Evolutionary conservation across 2,797 vertebrate species (phyloP).

Genomic region (Leuciscus waleckii): DNA sequence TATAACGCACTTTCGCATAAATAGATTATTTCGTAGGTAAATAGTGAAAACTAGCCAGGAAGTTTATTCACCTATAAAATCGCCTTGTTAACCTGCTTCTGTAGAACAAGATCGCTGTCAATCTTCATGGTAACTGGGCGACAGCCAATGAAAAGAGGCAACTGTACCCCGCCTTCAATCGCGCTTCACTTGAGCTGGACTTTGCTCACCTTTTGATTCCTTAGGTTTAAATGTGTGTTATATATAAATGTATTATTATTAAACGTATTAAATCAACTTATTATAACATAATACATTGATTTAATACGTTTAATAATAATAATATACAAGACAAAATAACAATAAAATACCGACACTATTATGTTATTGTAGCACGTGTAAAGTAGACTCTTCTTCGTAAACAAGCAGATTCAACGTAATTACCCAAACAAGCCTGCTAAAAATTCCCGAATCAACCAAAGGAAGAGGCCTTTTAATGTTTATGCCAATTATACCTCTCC

Average conservation of each 20-base stretch:
- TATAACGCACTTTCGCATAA: neutral
- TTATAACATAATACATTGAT: neutral
- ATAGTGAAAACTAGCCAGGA: neutral
- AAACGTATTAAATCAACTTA: neutral
- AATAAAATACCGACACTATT: neutral
- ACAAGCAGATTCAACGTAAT: conserved; percentile 31
- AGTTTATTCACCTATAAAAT: neutral
- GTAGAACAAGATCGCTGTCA: conserved; percentile 63
- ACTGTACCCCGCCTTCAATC: conserved; percentile 48
- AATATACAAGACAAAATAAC: neutral
- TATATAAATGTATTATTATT: neutral
- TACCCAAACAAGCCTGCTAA: neutral
- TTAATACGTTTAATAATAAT: neutral
- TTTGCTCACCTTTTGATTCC: neutral
- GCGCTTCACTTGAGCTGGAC: conserved; percentile 31
- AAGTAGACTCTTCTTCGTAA: conserved; percentile 34
- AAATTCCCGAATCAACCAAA: neutral
- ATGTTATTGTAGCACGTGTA: neutral
- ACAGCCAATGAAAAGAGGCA: conserved; percentile 69
- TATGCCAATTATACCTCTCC: neutral
- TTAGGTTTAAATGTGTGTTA: neutral
- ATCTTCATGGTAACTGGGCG: conserved; percentile 67
- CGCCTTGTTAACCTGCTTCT: conserved; percentile 10
- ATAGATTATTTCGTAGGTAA: neutral
- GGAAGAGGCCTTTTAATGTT: conserved; percentile 21